A percentile compares a stretch with the other conserved stretches of the same genome.
Conservation (phyloP, 2,113 vertebrate species). For the Pelobates fuscus region DNA sequence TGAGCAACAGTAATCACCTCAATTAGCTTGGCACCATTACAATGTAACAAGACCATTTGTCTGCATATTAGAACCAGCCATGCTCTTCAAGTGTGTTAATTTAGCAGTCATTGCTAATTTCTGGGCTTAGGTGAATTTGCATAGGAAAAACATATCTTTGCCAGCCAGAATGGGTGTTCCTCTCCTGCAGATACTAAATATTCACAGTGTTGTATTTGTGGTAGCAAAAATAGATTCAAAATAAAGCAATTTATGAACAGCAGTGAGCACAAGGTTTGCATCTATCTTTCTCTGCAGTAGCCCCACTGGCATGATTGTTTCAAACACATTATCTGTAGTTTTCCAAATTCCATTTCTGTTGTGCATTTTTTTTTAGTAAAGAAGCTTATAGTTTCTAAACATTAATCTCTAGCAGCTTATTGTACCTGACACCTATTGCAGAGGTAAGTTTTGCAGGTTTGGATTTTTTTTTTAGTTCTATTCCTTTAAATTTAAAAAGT, state of each 20-base stretch:
- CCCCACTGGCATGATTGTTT: too few species aligned
- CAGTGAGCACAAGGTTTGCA: constrained; percentile 29
- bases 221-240: constrained; percentile 62
- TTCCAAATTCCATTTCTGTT: too few species aligned
- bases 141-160: constrained; percentile 75
- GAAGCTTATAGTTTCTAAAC: too few species aligned
- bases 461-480: too few species aligned
- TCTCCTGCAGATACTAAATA: constrained; percentile 63
- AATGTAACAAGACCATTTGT: constrained; percentile 86
- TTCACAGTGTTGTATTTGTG: constrained; percentile 60
- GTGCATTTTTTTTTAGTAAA: too few species aligned
- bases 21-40: constrained; percentile 86
- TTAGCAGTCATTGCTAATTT: constrained; percentile 84
- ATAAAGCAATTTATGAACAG: constrained; percentile 55
- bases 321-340: too few species aligned
- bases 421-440: too few species aligned
- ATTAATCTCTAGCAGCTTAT: too few species aligned
- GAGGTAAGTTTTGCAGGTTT: too few species aligned
- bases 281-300: not conserved
- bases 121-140: constrained; percentile 77
- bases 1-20: constrained; percentile 85
- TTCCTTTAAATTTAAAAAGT: too few species aligned
- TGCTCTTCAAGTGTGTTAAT: constrained; percentile 84
- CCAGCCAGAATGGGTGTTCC: constrained; percentile 73
- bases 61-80: constrained; percentile 83